Evolutionary conservation across 2,888 invertebrate species (phyloP).

Genomic region (Noctua comes): DNA sequence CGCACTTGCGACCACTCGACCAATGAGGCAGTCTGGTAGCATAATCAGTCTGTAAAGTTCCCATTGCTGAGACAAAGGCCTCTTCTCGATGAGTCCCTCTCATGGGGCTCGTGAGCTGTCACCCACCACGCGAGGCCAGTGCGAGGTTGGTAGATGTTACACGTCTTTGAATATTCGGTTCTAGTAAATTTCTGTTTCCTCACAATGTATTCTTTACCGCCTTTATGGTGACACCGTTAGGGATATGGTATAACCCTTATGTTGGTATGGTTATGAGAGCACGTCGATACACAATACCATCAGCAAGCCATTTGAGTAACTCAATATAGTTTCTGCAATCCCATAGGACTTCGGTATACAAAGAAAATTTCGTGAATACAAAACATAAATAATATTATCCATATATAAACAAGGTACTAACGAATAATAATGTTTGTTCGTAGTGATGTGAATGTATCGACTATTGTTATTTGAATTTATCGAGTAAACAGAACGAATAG

Average conservation of each 20-base stretch:
- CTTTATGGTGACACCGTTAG: neutral
- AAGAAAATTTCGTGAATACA: conserved; percentile 37
- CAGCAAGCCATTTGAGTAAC: conserved; percentile 7
- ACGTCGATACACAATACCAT: neutral
- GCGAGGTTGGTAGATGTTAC: neutral
- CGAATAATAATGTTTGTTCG: conserved; percentile 59
- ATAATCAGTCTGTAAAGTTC: neutral
- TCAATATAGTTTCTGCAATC: conserved; percentile 28
- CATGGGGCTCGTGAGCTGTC: neutral
- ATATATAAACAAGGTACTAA: conserved; percentile 59
- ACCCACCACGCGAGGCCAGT: neutral
- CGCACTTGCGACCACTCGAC: neutral
- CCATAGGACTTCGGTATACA: conserved; percentile 16
- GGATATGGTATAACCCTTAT: neutral
- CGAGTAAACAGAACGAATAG: conserved; percentile 45
- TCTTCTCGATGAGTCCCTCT: neutral
- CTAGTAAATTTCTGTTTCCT: neutral
- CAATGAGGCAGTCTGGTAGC: neutral
- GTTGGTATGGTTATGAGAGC: neutral
- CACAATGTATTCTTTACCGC: neutral
- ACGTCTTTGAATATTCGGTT: neutral
- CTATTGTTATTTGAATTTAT: conserved; percentile 64
- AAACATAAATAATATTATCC: conserved; percentile 55
- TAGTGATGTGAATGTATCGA: conserved; percentile 65
- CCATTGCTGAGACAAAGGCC: neutral